These are phyloP conservation scores for Ptychoptera albimana DNA, from an alignment of 2,888 invertebrate species.

Conservation along the genomic window DNA sequence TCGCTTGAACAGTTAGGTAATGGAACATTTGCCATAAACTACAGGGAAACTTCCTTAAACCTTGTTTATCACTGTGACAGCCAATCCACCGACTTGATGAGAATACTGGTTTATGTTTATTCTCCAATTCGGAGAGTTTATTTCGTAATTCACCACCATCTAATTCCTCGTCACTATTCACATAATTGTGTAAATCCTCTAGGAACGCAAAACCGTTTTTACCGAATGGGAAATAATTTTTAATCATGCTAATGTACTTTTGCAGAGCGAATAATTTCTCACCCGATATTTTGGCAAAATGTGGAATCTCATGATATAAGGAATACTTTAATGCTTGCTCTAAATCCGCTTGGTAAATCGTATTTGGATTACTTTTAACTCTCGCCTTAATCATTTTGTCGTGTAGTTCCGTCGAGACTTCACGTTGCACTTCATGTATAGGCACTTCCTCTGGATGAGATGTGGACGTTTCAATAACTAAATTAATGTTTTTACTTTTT, in stretches of 20 bases:
- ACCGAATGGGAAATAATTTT: conserved; percentile 65
- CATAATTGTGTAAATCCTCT: conserved; percentile 39
- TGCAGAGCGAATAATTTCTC: conserved; percentile 58
- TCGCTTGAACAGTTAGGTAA: conserved; percentile 68
- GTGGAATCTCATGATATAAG: conserved; percentile 67
- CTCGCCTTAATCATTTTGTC: conserved; percentile 12
- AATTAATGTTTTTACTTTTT: background rate
- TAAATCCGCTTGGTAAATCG: conserved; percentile 72
- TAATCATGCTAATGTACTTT: conserved; percentile 52
- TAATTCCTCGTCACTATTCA: conserved; percentile 34
- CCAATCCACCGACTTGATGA: conserved; percentile 47
- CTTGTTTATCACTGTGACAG: conserved; percentile 61
- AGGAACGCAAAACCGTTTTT: conserved; percentile 48
- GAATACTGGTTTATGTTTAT: conserved; percentile 35
- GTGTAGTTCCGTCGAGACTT: background rate
- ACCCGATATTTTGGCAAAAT: conserved; percentile 48
- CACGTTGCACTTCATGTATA: background rate
- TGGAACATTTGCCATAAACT: conserved; percentile 93
- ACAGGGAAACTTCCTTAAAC: conserved; percentile 78
- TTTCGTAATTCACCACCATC: conserved; percentile 43
- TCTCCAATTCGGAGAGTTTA: conserved; percentile 37
- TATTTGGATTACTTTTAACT: conserved; percentile 31
- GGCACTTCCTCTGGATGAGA: background rate
- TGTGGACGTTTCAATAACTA: background rate
- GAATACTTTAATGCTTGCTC: conserved; percentile 75